Evolutionary conservation across 1,140 invertebrate genomes (phyloP).

Genomic region (Himalopsyche phryganea): DNA sequence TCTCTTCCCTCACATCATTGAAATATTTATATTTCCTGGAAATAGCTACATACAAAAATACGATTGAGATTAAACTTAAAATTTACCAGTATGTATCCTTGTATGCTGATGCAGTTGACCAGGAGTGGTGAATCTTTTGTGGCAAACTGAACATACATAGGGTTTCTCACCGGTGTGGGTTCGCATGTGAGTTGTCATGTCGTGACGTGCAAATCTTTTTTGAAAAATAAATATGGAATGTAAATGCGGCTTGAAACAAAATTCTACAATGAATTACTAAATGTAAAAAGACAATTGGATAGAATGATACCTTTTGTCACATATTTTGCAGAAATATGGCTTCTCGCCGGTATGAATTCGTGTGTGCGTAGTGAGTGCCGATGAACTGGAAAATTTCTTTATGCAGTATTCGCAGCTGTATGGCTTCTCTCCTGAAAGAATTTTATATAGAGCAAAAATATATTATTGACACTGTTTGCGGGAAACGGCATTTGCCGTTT

Average conservation of each 20-base stretch:
- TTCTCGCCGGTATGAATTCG: conserved; percentile 68
- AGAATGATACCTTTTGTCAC: conserved; percentile 49
- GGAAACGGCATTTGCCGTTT: no score
- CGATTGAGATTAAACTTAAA: no score
- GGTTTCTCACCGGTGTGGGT: conserved; percentile 67
- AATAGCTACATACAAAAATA: no score
- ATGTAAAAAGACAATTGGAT: background rate
- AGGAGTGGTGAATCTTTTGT: conserved; percentile 43
- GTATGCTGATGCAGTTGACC: conserved; percentile 47
- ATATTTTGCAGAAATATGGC: conserved; percentile 62
- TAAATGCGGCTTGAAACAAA: no score
- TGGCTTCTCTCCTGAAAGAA: conserved; percentile 49
- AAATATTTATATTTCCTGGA: no score
- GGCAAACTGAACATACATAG: conserved; percentile 54
- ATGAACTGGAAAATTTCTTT: conserved; percentile 55
- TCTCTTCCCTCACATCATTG: no score
- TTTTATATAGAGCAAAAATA: no score
- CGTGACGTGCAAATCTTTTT: conserved; percentile 47
- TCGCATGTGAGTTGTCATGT: conserved; percentile 55
- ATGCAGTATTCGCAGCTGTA: conserved; percentile 51
- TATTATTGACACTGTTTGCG: no score
- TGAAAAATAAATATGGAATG: no score
- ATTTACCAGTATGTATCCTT: conserved; percentile 49
- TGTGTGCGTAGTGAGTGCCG: conserved; percentile 62
- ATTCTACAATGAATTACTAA: no score